A percentile compares a stretch with the other conserved stretches of the same genome.
phyloP scores from a whole-genome alignment of 2,888 invertebrate genomes.

The Torymus texanus region DNA sequence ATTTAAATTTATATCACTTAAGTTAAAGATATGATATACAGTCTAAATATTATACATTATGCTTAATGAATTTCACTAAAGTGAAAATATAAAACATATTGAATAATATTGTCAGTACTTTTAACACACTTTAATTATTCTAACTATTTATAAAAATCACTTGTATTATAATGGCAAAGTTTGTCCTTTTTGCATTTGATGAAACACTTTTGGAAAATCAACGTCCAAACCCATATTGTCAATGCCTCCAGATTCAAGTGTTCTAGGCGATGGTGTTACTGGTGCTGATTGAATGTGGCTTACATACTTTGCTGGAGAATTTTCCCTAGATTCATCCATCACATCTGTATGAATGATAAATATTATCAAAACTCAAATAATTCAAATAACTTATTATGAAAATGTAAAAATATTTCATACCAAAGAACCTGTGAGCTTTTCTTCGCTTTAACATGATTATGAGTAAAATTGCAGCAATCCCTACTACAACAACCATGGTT shows the following conservation, averaged over 20 bases:
- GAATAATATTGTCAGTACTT: slow-evolving; percentile 24
- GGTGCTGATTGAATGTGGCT: slow-evolving; percentile 59
- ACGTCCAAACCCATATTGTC: slow-evolving; percentile 80
- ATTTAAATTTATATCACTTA: slow-evolving; percentile 25
- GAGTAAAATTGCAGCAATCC: slow-evolving; percentile 66
- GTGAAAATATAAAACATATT: slow-evolving; percentile 24
- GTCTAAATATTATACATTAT: not conserved
- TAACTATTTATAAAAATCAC: slow-evolving; percentile 28
- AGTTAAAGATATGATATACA: slow-evolving; percentile 4
- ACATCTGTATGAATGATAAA: slow-evolving; percentile 59
- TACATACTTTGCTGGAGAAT: slow-evolving; percentile 68
- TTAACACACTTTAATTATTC: slow-evolving; percentile 10
- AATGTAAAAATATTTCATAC: slow-evolving; percentile 59
- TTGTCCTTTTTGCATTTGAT: slow-evolving; percentile 79
- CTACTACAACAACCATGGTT: slow-evolving; percentile 68
- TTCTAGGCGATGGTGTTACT: slow-evolving; percentile 53
- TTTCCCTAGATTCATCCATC: slow-evolving; percentile 71
- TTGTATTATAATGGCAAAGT: slow-evolving; percentile 61
- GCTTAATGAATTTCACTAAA: slow-evolving; percentile 5
- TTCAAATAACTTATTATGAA: slow-evolving; percentile 18
- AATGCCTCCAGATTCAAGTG: slow-evolving; percentile 74
- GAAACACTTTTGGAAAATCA: slow-evolving; percentile 80
- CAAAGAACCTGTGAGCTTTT: slow-evolving; percentile 67
- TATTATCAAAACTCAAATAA: slow-evolving; percentile 33
- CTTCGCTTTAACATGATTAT: slow-evolving; percentile 65